Conservation (phyloP, 2,888 invertebrate genomes). For the Hydraecia micacea region DNA sequence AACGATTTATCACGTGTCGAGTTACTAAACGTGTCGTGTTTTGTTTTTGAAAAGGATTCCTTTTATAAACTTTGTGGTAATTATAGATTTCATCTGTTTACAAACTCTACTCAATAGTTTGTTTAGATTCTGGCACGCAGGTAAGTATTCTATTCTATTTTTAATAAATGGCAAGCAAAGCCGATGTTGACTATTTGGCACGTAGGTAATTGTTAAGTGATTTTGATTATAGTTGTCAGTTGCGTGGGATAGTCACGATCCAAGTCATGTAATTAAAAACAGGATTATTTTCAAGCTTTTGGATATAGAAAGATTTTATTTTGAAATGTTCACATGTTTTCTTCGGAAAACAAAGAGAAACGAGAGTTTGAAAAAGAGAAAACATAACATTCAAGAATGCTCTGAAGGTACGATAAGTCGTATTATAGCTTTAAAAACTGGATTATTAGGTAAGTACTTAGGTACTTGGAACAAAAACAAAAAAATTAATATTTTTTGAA, state of each 20-base stretch:
- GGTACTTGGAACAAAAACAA: not conserved
- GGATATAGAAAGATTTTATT: not conserved
- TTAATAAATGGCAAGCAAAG: too few relatives aligned
- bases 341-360: not conserved
- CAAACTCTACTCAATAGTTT: not conserved
- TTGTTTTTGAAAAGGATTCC: conserved; percentile 30
- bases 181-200: not conserved
- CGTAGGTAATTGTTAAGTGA: not conserved
- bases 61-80: conserved; percentile 11
- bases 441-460: not conserved
- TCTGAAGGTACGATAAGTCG: not conserved
- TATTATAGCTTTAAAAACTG: not conserved
- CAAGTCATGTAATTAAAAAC: not conserved
- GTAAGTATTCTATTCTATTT: too few relatives aligned
- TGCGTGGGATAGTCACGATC: not conserved
- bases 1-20: conserved; percentile 46
- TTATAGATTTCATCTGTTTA: conserved; percentile 13
- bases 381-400: not conserved
- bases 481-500: not conserved
- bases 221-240: not conserved
- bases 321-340: not conserved
- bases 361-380: too few relatives aligned
- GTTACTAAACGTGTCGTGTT: conserved; percentile 31
- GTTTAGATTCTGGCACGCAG: not conserved
- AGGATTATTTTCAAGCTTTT: not conserved